Percentiles rank a stretch among this genome's conserved stretches.
Conservation (phyloP, 2,888 invertebrate species). For the Pecten maximus region DNA sequence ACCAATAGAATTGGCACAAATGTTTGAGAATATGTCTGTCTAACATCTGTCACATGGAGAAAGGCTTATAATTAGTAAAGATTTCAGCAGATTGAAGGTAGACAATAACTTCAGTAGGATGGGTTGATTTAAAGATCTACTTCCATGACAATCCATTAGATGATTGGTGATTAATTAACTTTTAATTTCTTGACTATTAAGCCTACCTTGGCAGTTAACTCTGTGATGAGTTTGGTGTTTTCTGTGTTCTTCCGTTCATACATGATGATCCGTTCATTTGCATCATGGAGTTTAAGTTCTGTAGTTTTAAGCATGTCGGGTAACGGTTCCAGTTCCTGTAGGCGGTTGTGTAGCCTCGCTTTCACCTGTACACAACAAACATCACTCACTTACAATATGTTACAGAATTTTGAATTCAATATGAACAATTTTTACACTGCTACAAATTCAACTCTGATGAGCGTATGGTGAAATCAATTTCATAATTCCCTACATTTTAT, state of each 20-base stretch:
- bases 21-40: too few species aligned
- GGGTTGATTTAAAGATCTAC: too few species aligned
- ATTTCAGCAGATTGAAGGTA: too few species aligned
- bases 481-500: neutral
- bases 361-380: conserved; percentile 70
- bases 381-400: neutral
- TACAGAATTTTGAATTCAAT: neutral
- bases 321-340: conserved; percentile 81
- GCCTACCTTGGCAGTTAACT: conserved; percentile 78
- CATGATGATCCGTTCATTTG: conserved; percentile 71
- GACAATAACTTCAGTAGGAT: too few species aligned
- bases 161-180: too few species aligned
- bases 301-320: conserved; percentile 80
- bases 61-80: too few species aligned
- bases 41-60: too few species aligned
- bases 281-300: conserved; percentile 78
- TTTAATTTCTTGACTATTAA: too few species aligned
- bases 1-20: too few species aligned
- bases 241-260: conserved; percentile 78
- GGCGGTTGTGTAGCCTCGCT: conserved; percentile 74
- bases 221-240: conserved; percentile 75
- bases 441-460: too few species aligned
- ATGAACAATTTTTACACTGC: too few species aligned
- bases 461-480: neutral
- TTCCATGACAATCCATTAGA: too few species aligned